A percentile compares a stretch with the other conserved stretches of the same genome.
phyloP scores from a whole-genome alignment of 2,888 invertebrate genomes.

The Sicus ferrugineus region DNA sequence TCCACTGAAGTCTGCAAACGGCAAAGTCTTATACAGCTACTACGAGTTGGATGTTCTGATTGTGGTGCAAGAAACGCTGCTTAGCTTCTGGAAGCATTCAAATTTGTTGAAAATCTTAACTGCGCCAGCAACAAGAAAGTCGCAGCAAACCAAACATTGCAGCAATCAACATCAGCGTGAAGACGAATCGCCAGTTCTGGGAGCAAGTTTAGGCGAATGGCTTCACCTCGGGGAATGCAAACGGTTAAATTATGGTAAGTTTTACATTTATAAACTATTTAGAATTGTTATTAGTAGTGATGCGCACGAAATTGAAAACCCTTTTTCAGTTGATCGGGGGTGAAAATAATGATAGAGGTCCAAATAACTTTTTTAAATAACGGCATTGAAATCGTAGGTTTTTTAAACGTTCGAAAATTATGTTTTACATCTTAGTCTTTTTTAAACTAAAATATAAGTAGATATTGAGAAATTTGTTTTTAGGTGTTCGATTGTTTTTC shows the following conservation, averaged over 20 bases:
- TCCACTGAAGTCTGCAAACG: conserved; percentile 56
- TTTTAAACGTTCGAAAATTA: too few relatives aligned
- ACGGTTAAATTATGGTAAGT: conserved; percentile 53
- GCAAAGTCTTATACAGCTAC: conserved; percentile 56
- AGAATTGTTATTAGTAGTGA: too few relatives aligned
- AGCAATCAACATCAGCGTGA: conserved; percentile 33
- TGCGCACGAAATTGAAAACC: too few relatives aligned
- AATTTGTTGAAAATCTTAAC: conserved; percentile 55
- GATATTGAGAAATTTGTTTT: too few relatives aligned
- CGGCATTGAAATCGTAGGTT: too few relatives aligned
- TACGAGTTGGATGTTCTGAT: conserved; percentile 59
- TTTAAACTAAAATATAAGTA: too few relatives aligned
- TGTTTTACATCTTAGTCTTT: too few relatives aligned
- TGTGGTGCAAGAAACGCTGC: conserved; percentile 55
- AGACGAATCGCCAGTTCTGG: conserved; percentile 2
- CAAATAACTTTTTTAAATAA: too few relatives aligned
- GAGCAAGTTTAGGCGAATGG: conserved; percentile 48
- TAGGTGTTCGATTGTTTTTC: too few relatives aligned
- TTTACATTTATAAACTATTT: background rate
- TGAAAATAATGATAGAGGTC: too few relatives aligned
- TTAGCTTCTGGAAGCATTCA: conserved; percentile 62
- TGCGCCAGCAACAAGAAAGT: conserved; percentile 26
- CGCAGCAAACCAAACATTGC: background rate
- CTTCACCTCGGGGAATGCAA: conserved; percentile 55
- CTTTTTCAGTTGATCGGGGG: too few relatives aligned